Percentiles rank a stretch among this genome's conserved stretches.
These are phyloP conservation scores for Heliangelus exortis DNA, from an alignment of 2,797 vertebrate genomes.

Conservation along the genomic window DNA sequence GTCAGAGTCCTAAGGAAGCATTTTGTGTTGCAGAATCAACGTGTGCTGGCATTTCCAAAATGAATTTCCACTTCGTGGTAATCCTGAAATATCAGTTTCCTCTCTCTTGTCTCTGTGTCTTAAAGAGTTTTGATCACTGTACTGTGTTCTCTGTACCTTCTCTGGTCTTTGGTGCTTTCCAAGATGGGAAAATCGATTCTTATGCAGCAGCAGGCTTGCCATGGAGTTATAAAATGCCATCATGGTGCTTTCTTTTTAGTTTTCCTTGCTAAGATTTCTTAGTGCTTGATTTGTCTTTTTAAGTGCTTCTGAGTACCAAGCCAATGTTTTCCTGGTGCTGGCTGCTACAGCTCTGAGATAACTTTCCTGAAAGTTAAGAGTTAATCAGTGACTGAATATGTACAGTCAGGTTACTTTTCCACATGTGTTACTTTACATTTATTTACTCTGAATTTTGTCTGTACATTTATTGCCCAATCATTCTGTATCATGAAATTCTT, in stretches of 20 bases:
- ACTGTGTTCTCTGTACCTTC: not conserved
- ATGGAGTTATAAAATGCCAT: not conserved
- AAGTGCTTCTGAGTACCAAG: slow-evolving; percentile 2
- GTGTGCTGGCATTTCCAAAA: slow-evolving; percentile 47
- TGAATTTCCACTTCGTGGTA: not conserved
- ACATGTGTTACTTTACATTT: not conserved
- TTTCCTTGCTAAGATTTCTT: not conserved
- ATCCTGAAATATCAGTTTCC: slow-evolving; percentile 16
- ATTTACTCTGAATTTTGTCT: slow-evolving; percentile 18
- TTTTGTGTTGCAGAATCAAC: slow-evolving; percentile 45
- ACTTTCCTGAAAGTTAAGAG: slow-evolving; percentile 11
- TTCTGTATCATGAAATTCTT: not conserved
- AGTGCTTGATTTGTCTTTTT: slow-evolving; percentile 38
- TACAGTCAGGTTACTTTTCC: slow-evolving; percentile 2
- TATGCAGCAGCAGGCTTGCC: not conserved
- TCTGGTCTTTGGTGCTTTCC: not conserved
- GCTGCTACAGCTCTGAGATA: not conserved
- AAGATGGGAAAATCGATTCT: not conserved
- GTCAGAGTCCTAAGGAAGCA: slow-evolving; percentile 6
- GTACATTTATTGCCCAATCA: not conserved
- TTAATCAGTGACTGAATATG: not conserved
- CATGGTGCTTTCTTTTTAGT: not conserved
- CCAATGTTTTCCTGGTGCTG: not conserved
- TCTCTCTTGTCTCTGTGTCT: not conserved
- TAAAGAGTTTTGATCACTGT: not conserved